phyloP scores from a whole-genome alignment of 2,888 invertebrate species.

The Aporophyla lueneburgensis region DNA sequence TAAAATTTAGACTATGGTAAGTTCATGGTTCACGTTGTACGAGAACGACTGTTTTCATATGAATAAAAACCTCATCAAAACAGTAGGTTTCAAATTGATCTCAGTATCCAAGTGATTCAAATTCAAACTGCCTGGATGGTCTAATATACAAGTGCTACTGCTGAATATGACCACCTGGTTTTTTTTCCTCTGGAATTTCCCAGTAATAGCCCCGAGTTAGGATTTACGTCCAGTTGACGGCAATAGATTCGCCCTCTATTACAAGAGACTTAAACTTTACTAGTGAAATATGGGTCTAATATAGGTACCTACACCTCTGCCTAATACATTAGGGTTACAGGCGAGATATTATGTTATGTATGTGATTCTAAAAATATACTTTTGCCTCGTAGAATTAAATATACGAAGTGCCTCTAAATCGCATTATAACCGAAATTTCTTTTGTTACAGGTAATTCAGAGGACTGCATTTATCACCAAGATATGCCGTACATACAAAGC shows the following conservation, averaged over 20 bases:
- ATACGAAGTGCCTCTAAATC: not conserved
- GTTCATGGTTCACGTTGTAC: no score
- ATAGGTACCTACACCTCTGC: no score
- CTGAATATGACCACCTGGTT: not conserved
- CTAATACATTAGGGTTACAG: no score
- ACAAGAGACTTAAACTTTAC: no score
- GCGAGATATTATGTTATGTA: not conserved
- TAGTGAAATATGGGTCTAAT: no score
- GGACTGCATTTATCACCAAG: not conserved
- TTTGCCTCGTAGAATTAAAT: no score
- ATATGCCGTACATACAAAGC: constrained; percentile 10
- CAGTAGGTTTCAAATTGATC: not conserved
- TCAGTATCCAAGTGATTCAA: not conserved
- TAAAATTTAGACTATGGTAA: no score
- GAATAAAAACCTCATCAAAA: not conserved
- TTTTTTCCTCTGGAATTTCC: not conserved
- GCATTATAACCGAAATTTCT: constrained; percentile 26
- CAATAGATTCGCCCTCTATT: not conserved
- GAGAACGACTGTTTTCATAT: no score
- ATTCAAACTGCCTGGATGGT: not conserved
- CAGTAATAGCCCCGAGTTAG: no score
- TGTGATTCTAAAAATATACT: not conserved
- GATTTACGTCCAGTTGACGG: no score
- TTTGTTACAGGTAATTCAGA: constrained; percentile 56
- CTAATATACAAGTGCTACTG: not conserved